A percentile compares a stretch with the other conserved stretches of the same genome.
Conservation (phyloP, 2,888 invertebrate species). For the Tipula helvola region DNA sequence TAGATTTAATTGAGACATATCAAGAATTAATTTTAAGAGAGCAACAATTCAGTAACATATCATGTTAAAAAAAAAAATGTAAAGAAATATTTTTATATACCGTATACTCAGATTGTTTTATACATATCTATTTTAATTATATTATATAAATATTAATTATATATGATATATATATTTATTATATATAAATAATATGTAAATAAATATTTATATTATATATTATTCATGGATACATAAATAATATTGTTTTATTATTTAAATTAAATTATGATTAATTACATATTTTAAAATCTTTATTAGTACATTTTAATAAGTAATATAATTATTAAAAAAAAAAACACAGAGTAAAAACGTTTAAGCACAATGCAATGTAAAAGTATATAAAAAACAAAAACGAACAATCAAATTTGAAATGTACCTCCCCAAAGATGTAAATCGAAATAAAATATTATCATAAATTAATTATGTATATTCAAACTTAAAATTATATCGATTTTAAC, state of each 20-base stretch:
- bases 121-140: not conserved
- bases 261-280: not conserved
- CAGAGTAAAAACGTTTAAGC: not conserved
- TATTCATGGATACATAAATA: not conserved
- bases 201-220: not conserved
- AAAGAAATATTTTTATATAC: not conserved
- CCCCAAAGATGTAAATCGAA: not conserved
- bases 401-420: not conserved
- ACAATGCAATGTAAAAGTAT: not conserved
- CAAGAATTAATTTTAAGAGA: not conserved
- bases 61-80: not conserved
- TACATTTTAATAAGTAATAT: not conserved
- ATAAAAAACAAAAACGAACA: not conserved
- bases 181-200: not conserved
- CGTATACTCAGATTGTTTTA: not conserved
- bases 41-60: not conserved
- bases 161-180: no score
- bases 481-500: not conserved
- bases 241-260: not conserved
- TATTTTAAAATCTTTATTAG: not conserved
- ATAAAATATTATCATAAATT: not conserved
- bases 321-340: not conserved
- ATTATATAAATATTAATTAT: not conserved
- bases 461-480: not conserved
- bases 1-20: not conserved